A percentile compares a stretch with the other conserved stretches of the same genome.
Conservation (phyloP, 1,140 invertebrate species). For the Megalopta genalis region DNA sequence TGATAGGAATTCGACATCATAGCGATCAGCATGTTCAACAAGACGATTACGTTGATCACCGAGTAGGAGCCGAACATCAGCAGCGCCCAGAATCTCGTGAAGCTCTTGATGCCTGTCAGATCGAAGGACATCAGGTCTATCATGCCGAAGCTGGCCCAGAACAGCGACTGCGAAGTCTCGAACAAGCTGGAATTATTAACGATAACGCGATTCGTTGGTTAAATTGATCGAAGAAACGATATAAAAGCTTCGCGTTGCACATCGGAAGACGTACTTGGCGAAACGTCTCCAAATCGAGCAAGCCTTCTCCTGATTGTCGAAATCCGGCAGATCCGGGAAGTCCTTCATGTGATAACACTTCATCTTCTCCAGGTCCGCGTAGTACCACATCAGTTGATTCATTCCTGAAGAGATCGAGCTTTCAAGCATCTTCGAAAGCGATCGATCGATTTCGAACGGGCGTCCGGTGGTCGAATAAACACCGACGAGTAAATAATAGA, state of each 20-base stretch:
- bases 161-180: slow-evolving; percentile 95
- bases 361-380: slow-evolving; percentile 92
- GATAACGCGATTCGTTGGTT: no score
- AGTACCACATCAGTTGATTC: slow-evolving; percentile 97
- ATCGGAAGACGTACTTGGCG: slow-evolving; percentile 85
- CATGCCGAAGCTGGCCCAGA: slow-evolving; percentile 96
- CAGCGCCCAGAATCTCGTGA: slow-evolving; percentile 92
- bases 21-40: slow-evolving; percentile 96
- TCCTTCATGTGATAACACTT: slow-evolving; percentile 89
- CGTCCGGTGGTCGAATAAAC: no score
- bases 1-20: slow-evolving; percentile 98
- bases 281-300: slow-evolving; percentile 92
- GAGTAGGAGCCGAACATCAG: slow-evolving; percentile 94
- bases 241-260: no score
- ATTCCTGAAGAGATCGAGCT: slow-evolving; percentile 82
- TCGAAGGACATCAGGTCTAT: slow-evolving; percentile 93
- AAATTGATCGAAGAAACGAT: no score
- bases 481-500: no score
- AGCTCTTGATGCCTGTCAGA: slow-evolving; percentile 91
- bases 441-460: no score
- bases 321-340: slow-evolving; percentile 83
- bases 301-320: slow-evolving; percentile 89
- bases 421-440: not conserved
- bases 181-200: slow-evolving; percentile 89
- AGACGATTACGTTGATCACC: slow-evolving; percentile 94